These are phyloP conservation scores for Ferrisia virgata DNA, from an alignment of 2,888 invertebrate species.

Conservation along the genomic window DNA sequence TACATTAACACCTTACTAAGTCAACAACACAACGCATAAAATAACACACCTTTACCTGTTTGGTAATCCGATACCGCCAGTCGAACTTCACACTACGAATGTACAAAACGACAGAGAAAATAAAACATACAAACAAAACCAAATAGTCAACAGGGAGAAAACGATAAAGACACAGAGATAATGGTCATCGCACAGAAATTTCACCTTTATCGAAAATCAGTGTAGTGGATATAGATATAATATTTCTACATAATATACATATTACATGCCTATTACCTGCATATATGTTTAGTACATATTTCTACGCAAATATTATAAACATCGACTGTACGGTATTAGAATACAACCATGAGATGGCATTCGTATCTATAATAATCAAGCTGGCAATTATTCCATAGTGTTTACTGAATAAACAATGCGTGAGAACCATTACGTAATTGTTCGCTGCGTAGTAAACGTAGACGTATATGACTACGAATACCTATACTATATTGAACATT, in stretches of 20 bases:
- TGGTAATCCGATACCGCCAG: not conserved
- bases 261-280: too few relatives aligned
- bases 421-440: constrained; percentile 6
- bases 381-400: not conserved
- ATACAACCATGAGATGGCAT: not conserved
- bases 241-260: not conserved
- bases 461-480: not conserved
- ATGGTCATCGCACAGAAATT: not conserved
- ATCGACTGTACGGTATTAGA: not conserved
- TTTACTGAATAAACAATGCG: constrained; percentile 9
- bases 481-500: not conserved
- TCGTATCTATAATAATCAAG: not conserved
- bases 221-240: not conserved
- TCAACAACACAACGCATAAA: not conserved
- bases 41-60: not conserved
- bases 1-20: not conserved
- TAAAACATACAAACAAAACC: not conserved
- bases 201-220: not conserved
- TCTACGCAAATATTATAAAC: not conserved
- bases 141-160: not conserved
- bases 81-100: not conserved
- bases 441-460: not conserved
- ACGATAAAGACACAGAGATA: not conserved
- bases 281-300: too few relatives aligned
- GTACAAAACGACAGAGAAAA: not conserved